Evolutionary conservation across 2,888 invertebrate species (phyloP).

Genomic region (Frankliniella fusca): DNA sequence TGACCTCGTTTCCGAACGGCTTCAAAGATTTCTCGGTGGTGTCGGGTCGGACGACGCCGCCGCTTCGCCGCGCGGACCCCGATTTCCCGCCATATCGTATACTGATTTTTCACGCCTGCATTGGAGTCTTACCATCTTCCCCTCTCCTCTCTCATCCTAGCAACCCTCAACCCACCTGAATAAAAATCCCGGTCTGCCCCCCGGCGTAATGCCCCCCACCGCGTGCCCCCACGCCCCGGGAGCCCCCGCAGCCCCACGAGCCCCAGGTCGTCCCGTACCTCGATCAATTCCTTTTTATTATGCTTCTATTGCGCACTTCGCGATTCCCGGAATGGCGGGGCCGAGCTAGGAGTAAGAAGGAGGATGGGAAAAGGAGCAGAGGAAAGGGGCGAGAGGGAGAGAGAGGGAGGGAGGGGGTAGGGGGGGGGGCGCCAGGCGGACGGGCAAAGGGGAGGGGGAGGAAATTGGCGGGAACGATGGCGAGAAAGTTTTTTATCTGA

Average conservation of each 20-base stretch:
- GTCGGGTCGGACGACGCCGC: too few species aligned
- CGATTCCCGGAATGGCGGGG: conserved; percentile 18
- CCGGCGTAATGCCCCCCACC: too few species aligned
- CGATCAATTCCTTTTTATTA: conserved; percentile 26
- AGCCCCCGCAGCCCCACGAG: not conserved
- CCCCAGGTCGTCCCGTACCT: not conserved
- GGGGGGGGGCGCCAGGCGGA: not conserved
- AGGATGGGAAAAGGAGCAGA: not conserved
- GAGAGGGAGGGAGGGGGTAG: not conserved
- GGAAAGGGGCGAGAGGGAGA: not conserved
- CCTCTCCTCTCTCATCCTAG: too few species aligned
- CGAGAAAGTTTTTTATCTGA: conserved; percentile 25
- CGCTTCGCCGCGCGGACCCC: too few species aligned
- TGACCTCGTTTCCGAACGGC: too few species aligned
- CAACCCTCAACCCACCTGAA: too few species aligned
- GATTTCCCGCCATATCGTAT: too few species aligned
- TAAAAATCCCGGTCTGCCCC: too few species aligned
- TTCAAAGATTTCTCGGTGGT: too few species aligned
- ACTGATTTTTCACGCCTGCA: too few species aligned
- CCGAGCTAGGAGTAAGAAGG: not conserved
- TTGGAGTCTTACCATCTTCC: too few species aligned
- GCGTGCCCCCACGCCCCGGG: too few species aligned
- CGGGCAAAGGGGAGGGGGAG: not conserved
- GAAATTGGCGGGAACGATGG: conserved; percentile 15
- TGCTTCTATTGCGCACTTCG: conserved; percentile 24